Conservation (phyloP, 1,140 invertebrate genomes). For the Sminthurinus signatus region DNA sequence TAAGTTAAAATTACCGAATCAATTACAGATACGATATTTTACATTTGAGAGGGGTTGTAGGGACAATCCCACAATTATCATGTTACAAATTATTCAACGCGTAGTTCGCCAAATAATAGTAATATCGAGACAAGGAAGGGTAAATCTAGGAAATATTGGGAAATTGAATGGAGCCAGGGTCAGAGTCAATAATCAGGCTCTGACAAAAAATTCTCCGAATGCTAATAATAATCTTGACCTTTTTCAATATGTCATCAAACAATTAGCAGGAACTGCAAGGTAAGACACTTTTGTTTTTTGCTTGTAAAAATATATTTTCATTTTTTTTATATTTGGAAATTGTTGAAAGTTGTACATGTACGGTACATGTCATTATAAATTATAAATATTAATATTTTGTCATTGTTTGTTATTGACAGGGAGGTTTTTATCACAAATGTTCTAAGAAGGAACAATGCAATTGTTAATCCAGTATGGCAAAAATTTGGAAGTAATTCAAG, state of each 20-base stretch:
- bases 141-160: not conserved
- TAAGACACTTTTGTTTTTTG: not conserved
- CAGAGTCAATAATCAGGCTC: not conserved
- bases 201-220: not conserved
- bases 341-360: not conserved
- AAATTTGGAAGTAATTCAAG: conserved; percentile 62
- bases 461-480: conserved; percentile 55
- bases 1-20: too few species aligned
- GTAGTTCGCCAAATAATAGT: not conserved
- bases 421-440: conserved; percentile 61
- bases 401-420: conserved; percentile 5
- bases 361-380: not conserved
- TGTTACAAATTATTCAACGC: not conserved
- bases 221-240: not conserved
- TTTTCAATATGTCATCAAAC: not conserved
- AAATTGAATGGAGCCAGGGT: not conserved
- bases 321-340: not conserved
- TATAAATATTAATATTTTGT: not conserved
- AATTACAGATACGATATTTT: too few species aligned
- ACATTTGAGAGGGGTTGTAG: too few species aligned
- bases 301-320: not conserved
- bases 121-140: not conserved
- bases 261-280: conserved; percentile 6
- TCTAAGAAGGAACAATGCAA: conserved; percentile 59
- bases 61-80: too few species aligned